Conservation (phyloP, 2,888 invertebrate species). For the Brachylomia viminalis region DNA sequence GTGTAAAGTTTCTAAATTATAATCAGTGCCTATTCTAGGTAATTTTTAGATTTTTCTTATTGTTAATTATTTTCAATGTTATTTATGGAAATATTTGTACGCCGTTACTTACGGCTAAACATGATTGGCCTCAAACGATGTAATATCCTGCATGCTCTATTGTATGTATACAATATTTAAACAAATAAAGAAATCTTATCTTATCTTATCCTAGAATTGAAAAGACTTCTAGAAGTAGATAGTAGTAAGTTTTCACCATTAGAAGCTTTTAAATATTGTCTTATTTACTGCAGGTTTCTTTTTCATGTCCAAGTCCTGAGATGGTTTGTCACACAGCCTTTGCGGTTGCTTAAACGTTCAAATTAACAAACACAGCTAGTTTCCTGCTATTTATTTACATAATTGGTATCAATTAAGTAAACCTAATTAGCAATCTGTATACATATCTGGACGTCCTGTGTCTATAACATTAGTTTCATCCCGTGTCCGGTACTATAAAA, state of each 20-base stretch:
- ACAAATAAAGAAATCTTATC: too few species aligned
- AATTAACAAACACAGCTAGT: constrained; percentile 18
- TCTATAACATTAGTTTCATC: constrained; percentile 52
- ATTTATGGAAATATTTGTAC: too few species aligned
- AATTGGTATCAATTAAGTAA: constrained; percentile 53
- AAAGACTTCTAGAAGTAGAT: background rate
- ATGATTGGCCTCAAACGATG: too few species aligned
- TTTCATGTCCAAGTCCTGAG: background rate
- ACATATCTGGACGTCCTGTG: constrained; percentile 60
- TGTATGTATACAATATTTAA: too few species aligned
- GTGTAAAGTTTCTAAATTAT: too few species aligned
- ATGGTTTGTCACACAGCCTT: background rate
- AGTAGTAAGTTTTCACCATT: background rate
- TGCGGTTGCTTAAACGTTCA: background rate
- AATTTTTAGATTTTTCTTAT: too few species aligned
- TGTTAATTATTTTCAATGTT: too few species aligned
- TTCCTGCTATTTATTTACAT: constrained; percentile 50
- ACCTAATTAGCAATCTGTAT: constrained; percentile 50
- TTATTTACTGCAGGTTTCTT: too few species aligned
- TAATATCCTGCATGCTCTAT: too few species aligned
- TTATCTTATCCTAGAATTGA: too few species aligned
- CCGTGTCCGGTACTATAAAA: constrained; percentile 62
- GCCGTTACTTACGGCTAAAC: too few species aligned
- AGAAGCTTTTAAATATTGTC: background rate
- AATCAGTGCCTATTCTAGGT: too few species aligned